Evolutionary conservation across 2,888 invertebrate genomes (phyloP), one percentile per base, ranked within the genome.

Genomic region (Toxonevra muliebris): DNA sequence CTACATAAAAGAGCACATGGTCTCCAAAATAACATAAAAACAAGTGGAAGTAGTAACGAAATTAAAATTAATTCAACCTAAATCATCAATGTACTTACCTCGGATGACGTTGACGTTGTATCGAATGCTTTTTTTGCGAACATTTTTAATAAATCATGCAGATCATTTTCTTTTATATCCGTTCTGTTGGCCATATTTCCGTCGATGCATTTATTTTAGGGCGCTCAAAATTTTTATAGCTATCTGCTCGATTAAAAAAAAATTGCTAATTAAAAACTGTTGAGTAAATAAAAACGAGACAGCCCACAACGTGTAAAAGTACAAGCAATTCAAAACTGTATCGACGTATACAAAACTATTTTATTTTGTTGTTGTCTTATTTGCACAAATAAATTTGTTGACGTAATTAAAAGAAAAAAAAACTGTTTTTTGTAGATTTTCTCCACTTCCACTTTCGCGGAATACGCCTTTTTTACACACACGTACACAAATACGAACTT

Each of bases 181-280:
- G 41, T 41, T 12, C 19, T 55, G 55, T 55, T 57, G 55, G 54
- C 54, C 67, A 67, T 67, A 62, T 62, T 67, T 53, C n/a, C 48
- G 57, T 19, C 50, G 50, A 17, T 65, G 64, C 64, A 65, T 65
- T 48, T 57, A 65, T 50, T 65, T 30, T 58, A 19, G n/a, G 8
- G 30, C 42, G 53, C 30, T 58, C 52, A 42, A 13, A 48, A 50
- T 48, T 40, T 61, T 52, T 50, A 50, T 61, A 40, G 20, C 19
- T 61, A 15, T 50, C 30, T 30, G 17, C 30, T 52, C 17, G 45
- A 20, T 58, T 45, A 45, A 50, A 55, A 55, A 20, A 12, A 17
- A 50, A 54, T 12, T 45, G 20, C n/a, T 17, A 54, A 62, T 12
- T n/a, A 60, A 52, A 61, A 59, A 59, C 30, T 42, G 13, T 5